Base-by-base conservation (phyloP, 2,113 vertebrate genomes). In the Hemicordylus capensis region DNA sequence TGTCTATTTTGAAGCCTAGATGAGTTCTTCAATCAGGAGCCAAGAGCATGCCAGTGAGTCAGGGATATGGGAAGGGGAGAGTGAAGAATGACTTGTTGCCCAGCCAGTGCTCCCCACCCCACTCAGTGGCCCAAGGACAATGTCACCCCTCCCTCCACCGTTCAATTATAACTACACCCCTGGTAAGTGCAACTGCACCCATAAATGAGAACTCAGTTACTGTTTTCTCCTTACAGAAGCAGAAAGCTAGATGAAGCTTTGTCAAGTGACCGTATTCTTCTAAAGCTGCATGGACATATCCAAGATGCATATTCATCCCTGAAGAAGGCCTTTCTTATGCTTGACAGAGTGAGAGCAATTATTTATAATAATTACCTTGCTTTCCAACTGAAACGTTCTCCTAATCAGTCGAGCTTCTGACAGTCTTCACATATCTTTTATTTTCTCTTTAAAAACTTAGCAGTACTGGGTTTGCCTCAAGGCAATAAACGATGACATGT, bases 261-360 rank as follows among this genome's bases (percentile, higher is more conserved):
- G 42, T 34, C 42, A 28, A 74, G 77, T 76, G 86, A 89, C 28
- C 59, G 86, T n/a, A 80, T 85, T 76, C 77, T 92, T 76, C 81
- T 92, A 26, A 94, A 95, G 88, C 85, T 96, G 6, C 46, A 78
- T 46, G 89, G 88, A 86, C 89, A 58, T 9, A 87, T 91, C 2
- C 91, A 91, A 70, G 93, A 91, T 34, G 48, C 85, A 73, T 89
- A 77, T 51, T 15, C 78, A 0, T 81, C 76, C 4, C 83, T 97
- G 89, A 97, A 95, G 92, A 92, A 95, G 76, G 89, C 85, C 2
- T 93, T 94, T 20, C 91, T 93, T 64, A 44, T 17, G 0, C 54
- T 90, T 56, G 89, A 87, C 84, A 61, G 74, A 54, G 94, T 96
- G 92, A 89, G 83, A 92, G 3, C 83, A 79, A 88, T 87, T 88